Percentiles rank a stretch among this genome's conserved stretches.
Conservation (phyloP, 2,888 invertebrate species). For the Teleogryllus oceanicus region DNA sequence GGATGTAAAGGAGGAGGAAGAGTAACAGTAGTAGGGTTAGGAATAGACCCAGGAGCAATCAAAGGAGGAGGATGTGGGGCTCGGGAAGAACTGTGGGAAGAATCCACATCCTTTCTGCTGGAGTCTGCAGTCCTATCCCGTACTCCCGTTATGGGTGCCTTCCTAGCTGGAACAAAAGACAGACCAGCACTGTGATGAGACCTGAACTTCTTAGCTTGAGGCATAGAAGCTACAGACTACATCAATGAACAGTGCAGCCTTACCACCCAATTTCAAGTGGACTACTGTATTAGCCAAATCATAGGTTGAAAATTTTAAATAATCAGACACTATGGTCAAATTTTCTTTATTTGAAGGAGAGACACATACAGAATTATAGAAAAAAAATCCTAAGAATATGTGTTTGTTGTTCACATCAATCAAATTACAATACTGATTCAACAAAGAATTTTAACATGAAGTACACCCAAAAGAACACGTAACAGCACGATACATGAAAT, state of each 20-base stretch:
- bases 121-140: slow-evolving; percentile 35
- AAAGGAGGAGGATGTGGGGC: slow-evolving; percentile 35
- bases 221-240: slow-evolving; percentile 10
- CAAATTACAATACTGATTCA: too few relatives aligned
- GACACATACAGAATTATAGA: not conserved
- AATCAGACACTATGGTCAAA: not conserved
- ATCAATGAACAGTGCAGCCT: slow-evolving; percentile 9
- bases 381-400: too few relatives aligned
- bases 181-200: slow-evolving; percentile 29
- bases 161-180: slow-evolving; percentile 58
- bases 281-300: slow-evolving; percentile 9
- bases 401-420: too few relatives aligned
- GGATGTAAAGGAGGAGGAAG: slow-evolving; percentile 39
- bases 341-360: slow-evolving; percentile 19
- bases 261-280: not conserved
- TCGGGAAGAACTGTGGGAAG: slow-evolving; percentile 25
- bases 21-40: slow-evolving; percentile 45
- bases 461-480: too few relatives aligned
- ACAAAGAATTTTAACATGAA: too few relatives aligned
- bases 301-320: slow-evolving; percentile 11
- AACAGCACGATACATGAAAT: too few relatives aligned
- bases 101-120: slow-evolving; percentile 22
- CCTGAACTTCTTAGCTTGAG: slow-evolving; percentile 19
- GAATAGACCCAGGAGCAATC: slow-evolving; percentile 39
- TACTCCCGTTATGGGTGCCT: slow-evolving; percentile 55